Conservation (phyloP, 2,888 invertebrate genomes). For the Petrolisthes manimaculis region DNA sequence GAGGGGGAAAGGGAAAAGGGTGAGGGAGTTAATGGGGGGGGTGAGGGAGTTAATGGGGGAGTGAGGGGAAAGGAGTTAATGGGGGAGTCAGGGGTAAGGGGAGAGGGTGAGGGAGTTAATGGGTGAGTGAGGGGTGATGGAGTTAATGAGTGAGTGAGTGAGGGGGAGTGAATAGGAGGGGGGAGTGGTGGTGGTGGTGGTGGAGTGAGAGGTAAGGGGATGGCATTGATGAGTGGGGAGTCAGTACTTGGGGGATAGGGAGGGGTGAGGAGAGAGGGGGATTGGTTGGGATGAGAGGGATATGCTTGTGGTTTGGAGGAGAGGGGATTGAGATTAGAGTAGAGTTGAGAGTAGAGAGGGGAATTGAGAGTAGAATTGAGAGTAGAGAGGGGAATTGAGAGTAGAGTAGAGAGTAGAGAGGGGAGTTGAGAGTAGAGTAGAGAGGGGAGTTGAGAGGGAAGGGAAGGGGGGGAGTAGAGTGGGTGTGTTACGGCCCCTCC, state of each 20-base stretch:
- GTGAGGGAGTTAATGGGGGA: background rate
- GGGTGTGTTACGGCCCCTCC: slow-evolving; percentile 14
- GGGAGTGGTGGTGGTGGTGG: background rate
- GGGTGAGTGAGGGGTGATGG: background rate
- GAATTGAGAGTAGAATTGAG: background rate
- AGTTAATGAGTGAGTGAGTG: too few species aligned
- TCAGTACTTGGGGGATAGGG: background rate
- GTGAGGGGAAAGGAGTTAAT: background rate
- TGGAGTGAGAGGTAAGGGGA: background rate
- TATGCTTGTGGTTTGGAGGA: background rate
- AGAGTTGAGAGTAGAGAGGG: background rate
- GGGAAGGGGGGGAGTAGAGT: background rate
- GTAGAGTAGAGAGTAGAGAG: background rate
- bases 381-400: background rate
- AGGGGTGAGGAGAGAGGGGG: background rate
- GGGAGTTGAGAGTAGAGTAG: background rate
- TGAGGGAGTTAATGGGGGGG: background rate
- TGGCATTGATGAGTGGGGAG: background rate
- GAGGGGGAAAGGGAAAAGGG: background rate
- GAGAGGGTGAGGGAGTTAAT: background rate
- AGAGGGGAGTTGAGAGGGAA: background rate
- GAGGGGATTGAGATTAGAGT: background rate
- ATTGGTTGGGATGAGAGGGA: background rate
- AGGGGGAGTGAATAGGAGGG: background rate
- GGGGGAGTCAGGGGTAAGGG: background rate